phyloP scores from a whole-genome alignment of 2,797 vertebrate species.

The Mormyrops boulengeri region DNA sequence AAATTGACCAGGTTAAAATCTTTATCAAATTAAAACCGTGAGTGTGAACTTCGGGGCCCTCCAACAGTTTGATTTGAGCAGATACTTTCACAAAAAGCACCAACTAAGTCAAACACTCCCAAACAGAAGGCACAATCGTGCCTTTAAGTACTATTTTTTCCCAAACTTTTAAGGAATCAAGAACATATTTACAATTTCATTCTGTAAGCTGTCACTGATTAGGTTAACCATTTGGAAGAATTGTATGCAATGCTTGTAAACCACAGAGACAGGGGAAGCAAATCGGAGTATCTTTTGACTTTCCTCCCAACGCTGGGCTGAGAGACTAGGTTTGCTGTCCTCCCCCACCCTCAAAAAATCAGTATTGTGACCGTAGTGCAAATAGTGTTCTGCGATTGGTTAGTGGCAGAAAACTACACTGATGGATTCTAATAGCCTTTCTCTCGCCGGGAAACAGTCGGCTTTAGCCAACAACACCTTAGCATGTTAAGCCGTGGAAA shows the following conservation, averaged over 20 bases:
- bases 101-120: neutral
- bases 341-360: neutral
- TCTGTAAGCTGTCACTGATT: neutral
- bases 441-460: neutral
- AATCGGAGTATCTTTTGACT: neutral
- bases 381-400: neutral
- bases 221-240: neutral
- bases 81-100: slow-evolving; percentile 7
- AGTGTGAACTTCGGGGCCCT: neutral
- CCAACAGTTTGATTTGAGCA: neutral
- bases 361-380: neutral
- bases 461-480: neutral
- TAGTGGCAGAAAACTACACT: neutral
- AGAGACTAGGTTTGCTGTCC: neutral
- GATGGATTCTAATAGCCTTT: neutral
- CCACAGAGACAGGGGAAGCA: neutral
- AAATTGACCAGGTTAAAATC: neutral
- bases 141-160: neutral
- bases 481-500: neutral
- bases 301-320: neutral
- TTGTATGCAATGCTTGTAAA: neutral
- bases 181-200: neutral
- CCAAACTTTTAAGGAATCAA: neutral
- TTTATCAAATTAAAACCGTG: neutral
- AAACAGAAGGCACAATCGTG: neutral